Evolutionary conservation across 2,113 vertebrate species (phyloP).

Genomic region (Oceanites oceanicus): DNA sequence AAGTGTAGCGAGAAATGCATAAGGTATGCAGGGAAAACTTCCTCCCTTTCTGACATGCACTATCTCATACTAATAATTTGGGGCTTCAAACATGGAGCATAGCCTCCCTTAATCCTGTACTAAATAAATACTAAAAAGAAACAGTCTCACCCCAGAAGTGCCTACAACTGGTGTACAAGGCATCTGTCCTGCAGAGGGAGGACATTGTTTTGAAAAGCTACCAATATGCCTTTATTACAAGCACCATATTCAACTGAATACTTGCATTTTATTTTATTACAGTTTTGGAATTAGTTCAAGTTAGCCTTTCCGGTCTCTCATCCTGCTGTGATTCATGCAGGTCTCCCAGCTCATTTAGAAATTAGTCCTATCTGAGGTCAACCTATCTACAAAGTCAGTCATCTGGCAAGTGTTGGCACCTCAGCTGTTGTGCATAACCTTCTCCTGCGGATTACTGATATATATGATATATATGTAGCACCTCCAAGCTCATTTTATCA

Average conservation of each 20-base stretch:
- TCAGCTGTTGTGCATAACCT: neutral
- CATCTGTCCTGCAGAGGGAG: neutral
- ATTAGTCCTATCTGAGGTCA: neutral
- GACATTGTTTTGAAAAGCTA: neutral
- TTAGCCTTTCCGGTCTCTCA: neutral
- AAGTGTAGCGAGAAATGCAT: neutral
- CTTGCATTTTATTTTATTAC: neutral
- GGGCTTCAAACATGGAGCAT: neutral
- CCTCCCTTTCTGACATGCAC: neutral
- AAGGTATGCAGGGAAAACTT: neutral
- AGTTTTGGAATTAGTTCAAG: neutral
- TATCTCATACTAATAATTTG: neutral
- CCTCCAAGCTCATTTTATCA: neutral
- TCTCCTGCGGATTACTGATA: neutral
- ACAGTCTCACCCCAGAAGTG: neutral
- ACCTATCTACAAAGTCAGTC: neutral
- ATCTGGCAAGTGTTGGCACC: neutral
- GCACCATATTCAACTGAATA: neutral
- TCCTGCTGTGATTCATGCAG: neutral
- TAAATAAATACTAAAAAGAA: neutral
- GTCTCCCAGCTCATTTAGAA: neutral
- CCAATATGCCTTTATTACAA: neutral
- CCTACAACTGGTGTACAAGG: neutral
- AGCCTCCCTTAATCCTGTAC: neutral
- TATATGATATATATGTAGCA: neutral